These are phyloP conservation scores for Thinocorus orbignyianus DNA, from an alignment of 2,113 vertebrate species.

Conservation along the genomic window DNA sequence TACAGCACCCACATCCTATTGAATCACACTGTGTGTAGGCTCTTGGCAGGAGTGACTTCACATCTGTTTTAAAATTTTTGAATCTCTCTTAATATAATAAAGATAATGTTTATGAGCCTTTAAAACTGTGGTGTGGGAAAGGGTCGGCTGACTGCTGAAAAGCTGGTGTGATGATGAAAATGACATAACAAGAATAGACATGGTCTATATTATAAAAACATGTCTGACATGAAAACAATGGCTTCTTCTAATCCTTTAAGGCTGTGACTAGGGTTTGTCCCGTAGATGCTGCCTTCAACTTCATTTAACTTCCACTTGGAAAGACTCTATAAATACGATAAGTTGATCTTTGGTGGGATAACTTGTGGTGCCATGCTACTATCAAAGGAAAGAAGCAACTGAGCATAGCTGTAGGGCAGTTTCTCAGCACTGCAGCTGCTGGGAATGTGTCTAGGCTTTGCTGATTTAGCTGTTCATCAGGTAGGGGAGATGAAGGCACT, in stretches of 20 bases:
- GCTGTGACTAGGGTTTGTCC: background rate
- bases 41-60: constrained; percentile 26
- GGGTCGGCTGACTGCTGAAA: constrained; percentile 32
- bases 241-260: background rate
- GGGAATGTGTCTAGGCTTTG: background rate
- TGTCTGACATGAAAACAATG: constrained; percentile 21
- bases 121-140: constrained; percentile 52
- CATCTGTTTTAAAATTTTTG: constrained; percentile 50
- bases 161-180: constrained; percentile 25
- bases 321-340: background rate
- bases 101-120: constrained; percentile 58
- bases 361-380: background rate
- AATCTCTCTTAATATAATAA: constrained; percentile 50
- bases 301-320: background rate
- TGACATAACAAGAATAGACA: constrained; percentile 21
- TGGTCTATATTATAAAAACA: constrained; percentile 46
- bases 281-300: background rate
- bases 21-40: constrained; percentile 21
- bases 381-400: background rate
- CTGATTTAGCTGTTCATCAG: background rate
- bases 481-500: background rate
- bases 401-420: background rate
- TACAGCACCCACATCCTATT: constrained; percentile 52
- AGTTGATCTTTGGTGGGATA: constrained; percentile 14
- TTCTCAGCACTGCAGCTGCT: background rate